phyloP scores from a whole-genome alignment of 2,888 invertebrate genomes.

The Oxytorus armatus region DNA sequence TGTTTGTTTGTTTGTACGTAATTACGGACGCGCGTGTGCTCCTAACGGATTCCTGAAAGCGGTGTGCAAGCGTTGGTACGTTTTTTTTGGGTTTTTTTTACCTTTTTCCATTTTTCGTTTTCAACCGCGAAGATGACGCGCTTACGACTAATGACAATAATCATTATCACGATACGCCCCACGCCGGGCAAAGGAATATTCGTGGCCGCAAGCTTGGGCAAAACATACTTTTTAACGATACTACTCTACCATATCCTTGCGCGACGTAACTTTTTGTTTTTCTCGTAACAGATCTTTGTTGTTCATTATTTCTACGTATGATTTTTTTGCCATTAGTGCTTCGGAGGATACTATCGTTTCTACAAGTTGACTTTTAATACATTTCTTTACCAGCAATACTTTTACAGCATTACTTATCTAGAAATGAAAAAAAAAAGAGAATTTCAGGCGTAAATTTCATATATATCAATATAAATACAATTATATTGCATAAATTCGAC shows the following conservation, averaged over 20 bases:
- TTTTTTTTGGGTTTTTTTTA: slow-evolving; percentile 9
- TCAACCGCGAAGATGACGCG: slow-evolving; percentile 54
- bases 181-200: slow-evolving; percentile 65
- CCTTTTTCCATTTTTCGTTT: neutral
- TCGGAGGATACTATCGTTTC: slow-evolving; percentile 54
- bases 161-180: slow-evolving; percentile 67
- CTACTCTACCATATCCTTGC: slow-evolving; percentile 36
- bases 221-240: slow-evolving; percentile 48
- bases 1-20: slow-evolving; percentile 39
- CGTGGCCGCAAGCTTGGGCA: slow-evolving; percentile 56
- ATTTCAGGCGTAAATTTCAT: slow-evolving; percentile 49
- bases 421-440: slow-evolving; percentile 32
- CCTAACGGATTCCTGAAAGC: slow-evolving; percentile 60
- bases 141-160: slow-evolving; percentile 65
- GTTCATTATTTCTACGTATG: slow-evolving; percentile 58
- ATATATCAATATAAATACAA: slow-evolving; percentile 62
- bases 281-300: slow-evolving; percentile 22
- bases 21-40: slow-evolving; percentile 57
- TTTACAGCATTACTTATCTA: slow-evolving; percentile 32
- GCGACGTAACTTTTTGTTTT: no score
- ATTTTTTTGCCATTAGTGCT: slow-evolving; percentile 69
- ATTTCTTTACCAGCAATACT: slow-evolving; percentile 45
- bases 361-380: slow-evolving; percentile 59
- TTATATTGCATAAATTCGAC: slow-evolving; percentile 65
- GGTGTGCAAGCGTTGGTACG: slow-evolving; percentile 58